Evolutionary conservation across 2,888 invertebrate genomes (phyloP).

Genomic region (Archaeoteleia sp.): DNA sequence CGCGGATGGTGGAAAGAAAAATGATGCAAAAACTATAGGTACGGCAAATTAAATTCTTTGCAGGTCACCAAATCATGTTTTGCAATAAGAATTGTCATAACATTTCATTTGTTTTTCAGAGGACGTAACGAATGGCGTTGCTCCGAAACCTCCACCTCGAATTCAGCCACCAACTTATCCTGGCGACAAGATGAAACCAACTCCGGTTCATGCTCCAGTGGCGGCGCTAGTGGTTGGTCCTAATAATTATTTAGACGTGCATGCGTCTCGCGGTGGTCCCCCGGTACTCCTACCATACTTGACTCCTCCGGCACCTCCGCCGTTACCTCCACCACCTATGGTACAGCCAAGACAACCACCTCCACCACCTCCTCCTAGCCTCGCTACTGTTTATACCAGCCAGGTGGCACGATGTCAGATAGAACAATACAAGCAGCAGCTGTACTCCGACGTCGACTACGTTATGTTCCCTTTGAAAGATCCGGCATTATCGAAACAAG

Average conservation of each 20-base stretch:
- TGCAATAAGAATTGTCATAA: too few relatives aligned
- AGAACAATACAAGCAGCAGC: slow-evolving; percentile 90
- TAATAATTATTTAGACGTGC: slow-evolving; percentile 80
- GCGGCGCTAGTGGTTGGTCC: slow-evolving; percentile 79
- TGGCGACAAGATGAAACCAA: slow-evolving; percentile 75
- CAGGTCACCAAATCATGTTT: too few relatives aligned
- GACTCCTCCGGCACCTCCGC: slow-evolving; percentile 82
- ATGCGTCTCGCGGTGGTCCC: slow-evolving; percentile 77
- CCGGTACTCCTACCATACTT: slow-evolving; percentile 76
- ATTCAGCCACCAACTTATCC: slow-evolving; percentile 75
- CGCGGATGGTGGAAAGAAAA: slow-evolving; percentile 28
- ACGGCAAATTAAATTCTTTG: too few relatives aligned
- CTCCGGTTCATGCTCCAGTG: slow-evolving; percentile 75
- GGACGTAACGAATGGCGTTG: slow-evolving; percentile 63
- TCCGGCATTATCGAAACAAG: slow-evolving; percentile 91
- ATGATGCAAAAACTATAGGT: slow-evolving; percentile 28
- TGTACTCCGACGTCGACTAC: slow-evolving; percentile 93
- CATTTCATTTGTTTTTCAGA: too few relatives aligned
- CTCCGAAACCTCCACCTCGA: slow-evolving; percentile 79
- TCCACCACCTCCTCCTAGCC: slow-evolving; percentile 81
- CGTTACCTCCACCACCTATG: slow-evolving; percentile 77
- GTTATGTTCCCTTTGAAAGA: slow-evolving; percentile 94
- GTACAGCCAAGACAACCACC: slow-evolving; percentile 76
- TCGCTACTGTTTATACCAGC: slow-evolving; percentile 84
- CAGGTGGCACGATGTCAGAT: slow-evolving; percentile 85